Evolutionary conservation across 2,113 vertebrate genomes (phyloP).

Genomic region (Chlamydotis undulata): DNA sequence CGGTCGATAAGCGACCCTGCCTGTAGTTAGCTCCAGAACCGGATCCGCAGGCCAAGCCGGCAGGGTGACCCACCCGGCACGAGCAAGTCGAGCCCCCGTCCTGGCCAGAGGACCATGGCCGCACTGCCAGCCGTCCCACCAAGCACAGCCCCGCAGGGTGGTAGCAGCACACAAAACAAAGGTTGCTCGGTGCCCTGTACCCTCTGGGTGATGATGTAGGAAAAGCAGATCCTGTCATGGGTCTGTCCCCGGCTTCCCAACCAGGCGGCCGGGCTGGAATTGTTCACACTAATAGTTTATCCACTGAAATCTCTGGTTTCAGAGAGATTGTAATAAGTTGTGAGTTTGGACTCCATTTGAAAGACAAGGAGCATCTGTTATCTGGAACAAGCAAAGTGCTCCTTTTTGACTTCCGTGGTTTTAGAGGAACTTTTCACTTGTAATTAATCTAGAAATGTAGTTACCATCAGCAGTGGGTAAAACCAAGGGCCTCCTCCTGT

Average conservation of each 20-base stretch:
- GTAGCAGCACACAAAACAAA: neutral
- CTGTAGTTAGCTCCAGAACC: neutral
- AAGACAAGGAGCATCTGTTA: neutral
- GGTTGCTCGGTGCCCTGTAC: neutral
- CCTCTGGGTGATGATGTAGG: neutral
- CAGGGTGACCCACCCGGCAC: neutral
- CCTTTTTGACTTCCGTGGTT: neutral
- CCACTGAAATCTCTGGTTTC: neutral
- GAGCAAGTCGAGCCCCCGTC: rapidly evolving
- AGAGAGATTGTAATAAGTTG: neutral
- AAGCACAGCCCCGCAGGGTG: rapidly evolving
- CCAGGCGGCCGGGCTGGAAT: neutral
- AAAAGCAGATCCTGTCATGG: neutral
- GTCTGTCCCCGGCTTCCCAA: neutral
- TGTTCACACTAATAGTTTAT: neutral
- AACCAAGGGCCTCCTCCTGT: neutral
- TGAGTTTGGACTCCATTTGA: neutral
- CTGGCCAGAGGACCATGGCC: rapidly evolving
- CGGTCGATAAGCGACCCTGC: neutral
- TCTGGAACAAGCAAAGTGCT: neutral
- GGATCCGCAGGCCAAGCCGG: rapidly evolving
- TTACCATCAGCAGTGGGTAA: neutral
- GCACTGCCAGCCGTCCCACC: neutral
- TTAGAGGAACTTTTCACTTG: neutral
- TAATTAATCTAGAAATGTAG: neutral